Evolutionary conservation across 2,888 invertebrate species (phyloP), one percentile per base, ranked within the genome.

Genomic region (Drosophila aldrichi): DNA sequence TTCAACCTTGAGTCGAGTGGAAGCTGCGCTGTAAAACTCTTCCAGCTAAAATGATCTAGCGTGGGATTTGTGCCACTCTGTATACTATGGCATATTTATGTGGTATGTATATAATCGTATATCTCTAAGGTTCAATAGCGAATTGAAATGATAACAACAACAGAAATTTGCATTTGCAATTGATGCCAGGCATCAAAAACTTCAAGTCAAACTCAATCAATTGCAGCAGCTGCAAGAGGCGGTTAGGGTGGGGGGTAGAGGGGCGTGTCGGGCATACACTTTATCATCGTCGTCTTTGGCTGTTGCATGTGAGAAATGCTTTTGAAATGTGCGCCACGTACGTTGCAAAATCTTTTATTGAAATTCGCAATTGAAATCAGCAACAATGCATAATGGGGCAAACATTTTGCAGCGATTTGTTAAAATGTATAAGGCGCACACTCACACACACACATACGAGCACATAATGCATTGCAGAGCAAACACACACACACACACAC

Each of bases 241-340:
- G 25, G 25, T 25, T 22, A 22, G 3, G 25, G 25, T 18, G 16
- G 20, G 44, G 0, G 8, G n/a, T 0, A n/a, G 16, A 16, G 57
- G 25, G 34, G 61, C 14, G 41, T 29, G 49, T 29, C 68, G 56
- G 40, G 40, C 40, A 56, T 12, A 51, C 51, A 52, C 36, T 20
- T n/a, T 29, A 54, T 2, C 20, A 16, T n/a, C 18, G 3, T 10
- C 34, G 12, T 2, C 52, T 46, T 49, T n/a, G 49, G 18, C n/a
- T 46, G 54, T 54, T 82, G 86, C 80, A 80, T 77, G 81, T 74
- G 82, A 75, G 76, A 81, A 88, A 84, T 88, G 86, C 86, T 82
- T 86, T 86, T 84, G 81, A 84, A 70, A 88, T 84, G 68, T 82
- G 81, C 87, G 83, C 83, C 89, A 84, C 87, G 83, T 83, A 82